Evolutionary conservation across 2,797 vertebrate genomes (phyloP).

Genomic region (Coreius guichenoti): DNA sequence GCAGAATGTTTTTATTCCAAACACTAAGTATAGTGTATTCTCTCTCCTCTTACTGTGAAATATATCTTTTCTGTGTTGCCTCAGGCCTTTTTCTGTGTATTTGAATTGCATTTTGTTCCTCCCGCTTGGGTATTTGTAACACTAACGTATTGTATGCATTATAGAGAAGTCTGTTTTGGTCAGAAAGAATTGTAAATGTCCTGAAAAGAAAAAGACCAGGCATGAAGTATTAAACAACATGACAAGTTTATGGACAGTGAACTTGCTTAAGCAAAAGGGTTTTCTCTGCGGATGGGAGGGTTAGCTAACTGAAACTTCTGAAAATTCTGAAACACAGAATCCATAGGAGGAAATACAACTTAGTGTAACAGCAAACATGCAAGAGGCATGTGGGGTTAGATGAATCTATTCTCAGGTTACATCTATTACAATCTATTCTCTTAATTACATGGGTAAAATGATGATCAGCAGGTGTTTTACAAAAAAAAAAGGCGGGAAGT

Average conservation of each 20-base stretch:
- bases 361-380: conserved; percentile 38
- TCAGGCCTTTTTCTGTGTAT: conserved; percentile 35
- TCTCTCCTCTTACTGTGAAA: conserved; percentile 5
- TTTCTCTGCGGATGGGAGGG: not conserved
- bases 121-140: conserved; percentile 13
- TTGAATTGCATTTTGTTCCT: conserved; percentile 32
- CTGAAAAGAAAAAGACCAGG: not conserved
- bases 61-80: not conserved
- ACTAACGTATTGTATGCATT: conserved; percentile 15
- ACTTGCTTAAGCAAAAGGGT: not conserved
- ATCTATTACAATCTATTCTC: no score
- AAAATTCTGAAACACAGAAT: no score
- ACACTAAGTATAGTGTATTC: not conserved
- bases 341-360: conserved; percentile 7
- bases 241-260: conserved; percentile 2
- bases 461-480: conserved; percentile 37
- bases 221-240: conserved; percentile 27
- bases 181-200: not conserved
- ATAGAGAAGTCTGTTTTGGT: conserved; percentile 18
- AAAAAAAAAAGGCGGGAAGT: conserved; percentile 8
- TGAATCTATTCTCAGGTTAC: conserved; percentile 38
- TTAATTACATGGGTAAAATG: conserved; percentile 44
- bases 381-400: conserved; percentile 30
- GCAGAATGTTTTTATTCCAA: not conserved
- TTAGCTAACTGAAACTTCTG: conserved; percentile 40